Evolutionary conservation across 1,140 invertebrate species (phyloP), one percentile per base, ranked within the genome.

Genomic region (Vollenhovia emeryi): DNA sequence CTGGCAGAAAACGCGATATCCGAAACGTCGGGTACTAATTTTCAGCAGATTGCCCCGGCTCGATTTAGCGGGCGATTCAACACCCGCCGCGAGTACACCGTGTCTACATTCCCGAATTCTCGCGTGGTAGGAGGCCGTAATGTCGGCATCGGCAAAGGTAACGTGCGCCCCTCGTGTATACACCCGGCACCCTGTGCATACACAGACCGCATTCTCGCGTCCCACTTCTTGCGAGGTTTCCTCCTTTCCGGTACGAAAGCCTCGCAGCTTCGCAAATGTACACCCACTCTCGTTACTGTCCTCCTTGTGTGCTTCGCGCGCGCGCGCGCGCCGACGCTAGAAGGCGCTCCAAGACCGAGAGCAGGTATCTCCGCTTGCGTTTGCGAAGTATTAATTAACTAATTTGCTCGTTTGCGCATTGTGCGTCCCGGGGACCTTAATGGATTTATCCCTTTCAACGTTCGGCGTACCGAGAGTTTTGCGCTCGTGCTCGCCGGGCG

Each of bases 101-200:
- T 73, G 83, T 86, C 74, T 75, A 78, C 87, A 82, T 90, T 82
- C 69, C 76, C 80, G 71, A 83, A 90, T 89, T 87, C 85, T 90
- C 89, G 89, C 89, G 89, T 90, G 89, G 80, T 57, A 87, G 55
- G 62, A 79, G 79, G 89, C 85, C 74, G 76, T 90, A 90, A 90
- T 78, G 85, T 90, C 87, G 85, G 84, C 85, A 78, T 89, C 69
- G 75, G 74, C 36, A 66, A 89, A 52, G 84, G 79, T 86, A 89
- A 86, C 85, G 85, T 86, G 55, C 66, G 21, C 55, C 33, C 52
- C 24, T 66, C 60, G 75, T 88, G 69, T 89, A 64, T 86, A 86
- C 87, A 88, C 18, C n/a, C 48, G 45, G 75, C 40, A 36, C 87
- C 64, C 80, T 89, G 64, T 73, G 86, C 76, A 88, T 85, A 83